phyloP scores from a whole-genome alignment of 2,113 vertebrate species.

The Actenoides hombroni region DNA sequence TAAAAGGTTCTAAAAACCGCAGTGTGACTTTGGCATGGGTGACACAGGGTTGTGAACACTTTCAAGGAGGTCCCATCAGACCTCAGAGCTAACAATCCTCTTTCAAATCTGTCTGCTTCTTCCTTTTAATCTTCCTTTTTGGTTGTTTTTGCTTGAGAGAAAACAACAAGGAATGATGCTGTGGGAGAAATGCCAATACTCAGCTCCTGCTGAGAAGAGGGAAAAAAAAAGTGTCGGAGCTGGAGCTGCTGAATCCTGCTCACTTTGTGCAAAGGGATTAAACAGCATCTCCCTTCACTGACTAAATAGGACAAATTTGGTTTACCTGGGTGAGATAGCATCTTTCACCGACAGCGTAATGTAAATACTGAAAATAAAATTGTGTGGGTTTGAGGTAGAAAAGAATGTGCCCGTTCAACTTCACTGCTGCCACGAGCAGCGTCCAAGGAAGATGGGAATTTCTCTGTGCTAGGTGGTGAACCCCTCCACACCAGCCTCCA shows the following conservation, averaged over 20 bases:
- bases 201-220: constrained; percentile 59
- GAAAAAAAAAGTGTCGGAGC: not conserved
- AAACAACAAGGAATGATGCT: constrained; percentile 59
- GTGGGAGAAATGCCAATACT: constrained; percentile 60
- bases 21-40: constrained; percentile 10
- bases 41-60: not conserved
- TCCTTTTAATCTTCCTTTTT: constrained; percentile 57
- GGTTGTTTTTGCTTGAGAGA: constrained; percentile 49
- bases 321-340: not conserved
- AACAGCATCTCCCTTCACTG: not conserved
- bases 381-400: not conserved
- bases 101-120: constrained; percentile 48
- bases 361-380: not conserved
- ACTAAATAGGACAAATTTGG: not conserved
- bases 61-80: constrained; percentile 37
- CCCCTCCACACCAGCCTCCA: not conserved
- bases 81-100: constrained; percentile 7
- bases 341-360: not conserved
- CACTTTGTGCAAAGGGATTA: constrained; percentile 36
- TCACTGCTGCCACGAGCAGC: not conserved
- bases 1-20: constrained; percentile 19
- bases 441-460: not conserved
- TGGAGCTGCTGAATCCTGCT: constrained; percentile 44
- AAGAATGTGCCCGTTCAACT: not conserved
- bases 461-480: not conserved